Percentiles rank a stretch among this genome's conserved stretches.
phyloP scores from a whole-genome alignment of 1,140 invertebrate genomes.

The Cyrtorhinus lividipennis region DNA sequence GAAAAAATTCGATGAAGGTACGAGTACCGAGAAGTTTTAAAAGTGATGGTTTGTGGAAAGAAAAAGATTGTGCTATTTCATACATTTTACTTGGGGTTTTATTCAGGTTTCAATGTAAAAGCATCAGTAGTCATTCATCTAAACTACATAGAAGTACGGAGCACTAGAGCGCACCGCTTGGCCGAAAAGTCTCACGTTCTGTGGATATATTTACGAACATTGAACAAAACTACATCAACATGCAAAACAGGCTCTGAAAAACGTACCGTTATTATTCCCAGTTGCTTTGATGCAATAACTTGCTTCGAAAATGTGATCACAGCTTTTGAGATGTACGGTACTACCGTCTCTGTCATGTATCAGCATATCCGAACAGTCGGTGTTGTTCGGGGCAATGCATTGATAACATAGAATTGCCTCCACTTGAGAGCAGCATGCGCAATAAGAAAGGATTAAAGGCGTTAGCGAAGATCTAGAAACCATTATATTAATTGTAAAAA shows the following conservation, averaged over 20 bases:
- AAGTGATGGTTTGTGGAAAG: no score
- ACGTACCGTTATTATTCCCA: constrained; percentile 32
- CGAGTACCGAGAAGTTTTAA: no score
- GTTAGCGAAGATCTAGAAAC: no score
- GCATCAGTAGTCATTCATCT: no score
- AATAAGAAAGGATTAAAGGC: constrained; percentile 2
- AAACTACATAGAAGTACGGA: no score
- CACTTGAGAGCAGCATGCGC: constrained; percentile 30
- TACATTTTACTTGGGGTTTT: no score
- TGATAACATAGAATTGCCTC: constrained; percentile 59
- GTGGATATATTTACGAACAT: not conserved
- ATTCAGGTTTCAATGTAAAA: no score
- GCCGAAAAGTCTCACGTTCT: no score
- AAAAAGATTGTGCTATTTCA: no score
- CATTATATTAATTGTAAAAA: no score
- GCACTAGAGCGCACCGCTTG: no score
- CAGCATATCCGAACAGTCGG: constrained; percentile 59
- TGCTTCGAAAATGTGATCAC: constrained; percentile 61
- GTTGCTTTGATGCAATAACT: constrained; percentile 74
- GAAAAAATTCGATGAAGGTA: no score
- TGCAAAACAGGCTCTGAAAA: not conserved
- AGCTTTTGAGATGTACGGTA: constrained; percentile 43
- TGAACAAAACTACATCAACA: not conserved
- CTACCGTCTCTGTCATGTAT: constrained; percentile 42
- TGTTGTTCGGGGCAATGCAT: constrained; percentile 54